phyloP scores from a whole-genome alignment of 30 jellyfish, hydroid and myxozoan species.

The Aurelia sp. region DNA sequence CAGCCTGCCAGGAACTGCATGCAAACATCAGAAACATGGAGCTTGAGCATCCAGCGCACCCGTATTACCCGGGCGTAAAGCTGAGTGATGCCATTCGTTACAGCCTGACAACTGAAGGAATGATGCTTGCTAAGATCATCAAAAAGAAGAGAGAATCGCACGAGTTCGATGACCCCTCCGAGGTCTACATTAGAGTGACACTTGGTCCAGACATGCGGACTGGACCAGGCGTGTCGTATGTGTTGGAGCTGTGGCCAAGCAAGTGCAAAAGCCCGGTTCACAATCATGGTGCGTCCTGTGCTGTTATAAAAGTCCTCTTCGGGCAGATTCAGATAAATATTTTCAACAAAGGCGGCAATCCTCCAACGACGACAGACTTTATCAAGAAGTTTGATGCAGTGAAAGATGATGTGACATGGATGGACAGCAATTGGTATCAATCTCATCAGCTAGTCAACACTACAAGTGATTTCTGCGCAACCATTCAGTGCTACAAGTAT shows the following conservation, averaged over 20 bases:
- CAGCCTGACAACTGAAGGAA: no score
- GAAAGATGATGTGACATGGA: slow-evolving; percentile 38
- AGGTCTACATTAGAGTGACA: slow-evolving; percentile 47
- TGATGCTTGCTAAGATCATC: no score
- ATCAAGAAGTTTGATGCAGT: slow-evolving; percentile 8
- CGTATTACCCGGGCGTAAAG: no score
- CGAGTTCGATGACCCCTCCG: slow-evolving; percentile 13
- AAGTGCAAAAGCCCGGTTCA: slow-evolving; percentile 42
- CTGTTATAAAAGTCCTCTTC: slow-evolving; percentile 32
- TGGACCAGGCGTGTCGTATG: slow-evolving; percentile 47
- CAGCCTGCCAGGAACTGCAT: slow-evolving; percentile 26
- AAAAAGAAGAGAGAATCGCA: background rate
- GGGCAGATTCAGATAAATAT: slow-evolving; percentile 11
- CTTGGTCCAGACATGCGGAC: slow-evolving; percentile 37
- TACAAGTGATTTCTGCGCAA: slow-evolving; percentile 41
- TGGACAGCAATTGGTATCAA: slow-evolving; percentile 42
- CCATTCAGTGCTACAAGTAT: slow-evolving; percentile 51
- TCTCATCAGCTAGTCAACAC: slow-evolving; percentile 33
- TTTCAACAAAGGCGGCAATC: slow-evolving; percentile 26
- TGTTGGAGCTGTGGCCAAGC: slow-evolving; percentile 44
- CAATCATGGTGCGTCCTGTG: slow-evolving; percentile 50
- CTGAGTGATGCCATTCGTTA: background rate
- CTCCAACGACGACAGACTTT: background rate
- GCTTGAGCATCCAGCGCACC: slow-evolving; percentile 4
- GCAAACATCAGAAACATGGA: background rate